These are phyloP conservation scores for Coremacera marginata DNA, from an alignment of 2,888 invertebrate species.

Conservation along the genomic window DNA sequence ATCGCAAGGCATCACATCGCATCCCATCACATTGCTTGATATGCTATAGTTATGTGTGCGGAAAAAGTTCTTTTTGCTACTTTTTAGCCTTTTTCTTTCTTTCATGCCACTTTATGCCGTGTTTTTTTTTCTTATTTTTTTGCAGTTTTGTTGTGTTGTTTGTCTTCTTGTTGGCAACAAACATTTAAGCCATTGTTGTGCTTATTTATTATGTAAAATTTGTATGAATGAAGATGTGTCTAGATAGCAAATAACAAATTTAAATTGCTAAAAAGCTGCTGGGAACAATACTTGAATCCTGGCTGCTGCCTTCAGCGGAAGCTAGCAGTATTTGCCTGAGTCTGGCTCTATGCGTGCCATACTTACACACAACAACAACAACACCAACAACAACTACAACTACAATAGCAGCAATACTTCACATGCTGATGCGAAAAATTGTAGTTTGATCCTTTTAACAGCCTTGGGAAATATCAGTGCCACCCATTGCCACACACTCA, in stretches of 20 bases:
- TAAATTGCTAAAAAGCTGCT: conserved; percentile 48
- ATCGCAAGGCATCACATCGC: background rate
- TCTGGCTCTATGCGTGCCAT: background rate
- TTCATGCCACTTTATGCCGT: background rate
- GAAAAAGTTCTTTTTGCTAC: conserved; percentile 7
- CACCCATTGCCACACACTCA: background rate
- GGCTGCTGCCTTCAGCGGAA: background rate
- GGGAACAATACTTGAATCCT: conserved; percentile 15
- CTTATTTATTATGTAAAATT: conserved; percentile 41
- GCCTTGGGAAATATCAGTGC: conserved; percentile 27
- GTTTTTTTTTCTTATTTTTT: background rate
- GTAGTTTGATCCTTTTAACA: conserved; percentile 30
- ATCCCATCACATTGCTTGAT: background rate
- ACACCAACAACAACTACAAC: too few relatives aligned
- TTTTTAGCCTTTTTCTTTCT: background rate
- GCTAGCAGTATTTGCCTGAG: background rate
- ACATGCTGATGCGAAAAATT: conserved; percentile 17
- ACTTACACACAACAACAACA: too few relatives aligned
- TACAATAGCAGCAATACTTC: too few relatives aligned
- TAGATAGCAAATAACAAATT: conserved; percentile 53
- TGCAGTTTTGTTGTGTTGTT: conserved; percentile 33
- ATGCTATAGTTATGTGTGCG: background rate
- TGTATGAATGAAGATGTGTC: conserved; percentile 40
- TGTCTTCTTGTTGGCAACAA: conserved; percentile 51
- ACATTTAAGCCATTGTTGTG: conserved; percentile 32